Evolutionary conservation across 2,797 vertebrate genomes (phyloP).

Genomic region (Anolis apletophallus): DNA sequence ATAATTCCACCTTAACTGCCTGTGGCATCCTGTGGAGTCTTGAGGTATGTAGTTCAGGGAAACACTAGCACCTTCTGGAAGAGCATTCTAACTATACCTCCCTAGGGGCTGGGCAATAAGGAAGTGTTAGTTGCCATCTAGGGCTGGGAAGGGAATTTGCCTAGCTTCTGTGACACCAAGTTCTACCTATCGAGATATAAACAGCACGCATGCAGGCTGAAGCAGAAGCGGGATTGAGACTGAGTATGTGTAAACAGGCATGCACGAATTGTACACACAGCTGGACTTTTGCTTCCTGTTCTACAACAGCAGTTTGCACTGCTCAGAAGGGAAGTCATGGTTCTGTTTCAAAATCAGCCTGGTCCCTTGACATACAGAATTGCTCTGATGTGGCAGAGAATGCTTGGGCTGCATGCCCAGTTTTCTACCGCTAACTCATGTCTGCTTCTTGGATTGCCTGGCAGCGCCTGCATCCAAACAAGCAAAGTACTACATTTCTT

Average conservation of each 20-base stretch:
- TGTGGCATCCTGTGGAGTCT: no score
- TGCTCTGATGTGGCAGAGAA: not conserved
- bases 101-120: not conserved
- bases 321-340: not conserved
- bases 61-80: no score
- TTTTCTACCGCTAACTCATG: not conserved
- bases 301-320: not conserved
- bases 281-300: not conserved
- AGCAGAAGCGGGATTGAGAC: not conserved
- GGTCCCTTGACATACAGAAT: not conserved
- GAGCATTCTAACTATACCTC: no score
- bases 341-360: not conserved
- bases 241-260: fast-evolving
- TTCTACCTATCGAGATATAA: not conserved
- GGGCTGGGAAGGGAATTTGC: not conserved
- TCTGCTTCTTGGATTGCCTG: not conserved
- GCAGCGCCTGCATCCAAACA: not conserved
- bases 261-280: no score
- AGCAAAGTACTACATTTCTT: not conserved
- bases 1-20: no score
- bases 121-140: not conserved
- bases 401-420: not conserved
- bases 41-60: no score
- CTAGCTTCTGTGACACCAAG: not conserved
- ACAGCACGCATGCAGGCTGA: not conserved